These are phyloP conservation scores for Aporrectodea caliginosa DNA, from an alignment of 1,140 invertebrate genomes.

Conservation along the genomic window DNA sequence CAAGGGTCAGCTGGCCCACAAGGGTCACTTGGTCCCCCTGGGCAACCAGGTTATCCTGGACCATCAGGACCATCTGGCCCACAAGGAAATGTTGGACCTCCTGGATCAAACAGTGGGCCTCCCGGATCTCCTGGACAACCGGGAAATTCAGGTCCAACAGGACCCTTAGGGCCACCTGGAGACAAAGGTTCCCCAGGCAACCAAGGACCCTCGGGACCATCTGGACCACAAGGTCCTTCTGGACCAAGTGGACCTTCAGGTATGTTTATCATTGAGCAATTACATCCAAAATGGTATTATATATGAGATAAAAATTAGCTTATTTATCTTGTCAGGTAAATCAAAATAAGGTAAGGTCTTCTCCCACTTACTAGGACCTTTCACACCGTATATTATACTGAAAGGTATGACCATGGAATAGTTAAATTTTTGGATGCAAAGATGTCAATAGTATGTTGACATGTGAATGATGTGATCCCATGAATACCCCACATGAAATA, in stretches of 20 bases:
- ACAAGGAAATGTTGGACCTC: slow-evolving; percentile 1
- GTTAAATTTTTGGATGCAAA: too few species aligned
- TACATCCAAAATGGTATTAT: too few species aligned
- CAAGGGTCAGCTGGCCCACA: neutral
- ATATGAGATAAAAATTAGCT: too few species aligned
- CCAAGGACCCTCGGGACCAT: neutral
- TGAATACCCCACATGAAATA: too few species aligned
- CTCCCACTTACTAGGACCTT: too few species aligned
- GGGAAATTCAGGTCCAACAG: slow-evolving; percentile 17
- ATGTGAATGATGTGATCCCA: too few species aligned
- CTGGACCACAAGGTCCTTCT: slow-evolving; percentile 19
- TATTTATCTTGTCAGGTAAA: too few species aligned
- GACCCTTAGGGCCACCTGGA: slow-evolving; percentile 4
- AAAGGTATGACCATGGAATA: too few species aligned
- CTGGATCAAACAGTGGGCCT: slow-evolving; percentile 4
- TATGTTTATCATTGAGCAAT: slow-evolving; percentile 7
- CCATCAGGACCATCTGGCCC: slow-evolving; percentile 7
- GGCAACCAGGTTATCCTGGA: neutral
- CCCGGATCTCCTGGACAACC: neutral
- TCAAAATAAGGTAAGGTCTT: too few species aligned
- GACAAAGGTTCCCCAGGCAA: neutral
- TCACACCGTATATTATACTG: too few species aligned
- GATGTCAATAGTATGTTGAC: too few species aligned
- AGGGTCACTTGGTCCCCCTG: neutral
- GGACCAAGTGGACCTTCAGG: neutral